Evolutionary conservation across 2,797 vertebrate genomes (phyloP).

Genomic region (Erethizon dorsatum): DNA sequence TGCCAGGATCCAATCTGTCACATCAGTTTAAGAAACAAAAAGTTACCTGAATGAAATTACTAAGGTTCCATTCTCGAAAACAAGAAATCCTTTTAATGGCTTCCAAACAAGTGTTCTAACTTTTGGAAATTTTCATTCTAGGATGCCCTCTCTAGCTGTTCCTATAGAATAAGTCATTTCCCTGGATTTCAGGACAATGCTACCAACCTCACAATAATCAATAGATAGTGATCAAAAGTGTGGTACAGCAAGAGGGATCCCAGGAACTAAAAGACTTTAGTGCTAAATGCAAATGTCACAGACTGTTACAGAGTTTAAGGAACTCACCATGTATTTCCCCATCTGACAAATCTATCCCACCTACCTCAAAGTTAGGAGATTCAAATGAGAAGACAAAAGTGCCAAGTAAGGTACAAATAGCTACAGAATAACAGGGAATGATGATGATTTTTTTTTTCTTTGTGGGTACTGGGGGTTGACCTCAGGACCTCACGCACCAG

Average conservation of each 20-base stretch:
- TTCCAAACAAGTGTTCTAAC: conserved; percentile 3
- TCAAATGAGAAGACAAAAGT: conserved; percentile 60
- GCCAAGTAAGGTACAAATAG: not conserved
- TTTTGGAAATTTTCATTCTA: conserved; percentile 38
- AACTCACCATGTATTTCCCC: conserved; percentile 36
- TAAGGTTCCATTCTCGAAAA: not conserved
- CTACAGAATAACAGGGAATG: not conserved
- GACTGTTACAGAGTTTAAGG: not conserved
- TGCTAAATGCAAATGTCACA: not conserved
- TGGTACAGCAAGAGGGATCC: not conserved
- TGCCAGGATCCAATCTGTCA: not conserved
- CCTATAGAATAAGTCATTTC: conserved; percentile 27
- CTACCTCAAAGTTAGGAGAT: conserved; percentile 44
- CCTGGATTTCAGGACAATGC: conserved; percentile 18
- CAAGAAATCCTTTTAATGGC: not conserved
- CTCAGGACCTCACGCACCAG: too few relatives aligned
- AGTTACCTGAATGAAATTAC: conserved; percentile 41
- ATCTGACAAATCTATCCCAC: conserved; percentile 34
- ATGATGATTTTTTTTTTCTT: too few relatives aligned
- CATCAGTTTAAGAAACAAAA: conserved; percentile 39
- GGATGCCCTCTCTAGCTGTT: not conserved
- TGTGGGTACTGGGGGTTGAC: too few relatives aligned
- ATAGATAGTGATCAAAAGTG: not conserved
- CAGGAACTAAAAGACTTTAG: not conserved
- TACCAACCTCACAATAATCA: not conserved